A percentile compares a stretch with the other conserved stretches of the same genome.
Evolutionary conservation across 2,797 vertebrate species (phyloP).

Genomic region (Limnodromus scolopaceus): DNA sequence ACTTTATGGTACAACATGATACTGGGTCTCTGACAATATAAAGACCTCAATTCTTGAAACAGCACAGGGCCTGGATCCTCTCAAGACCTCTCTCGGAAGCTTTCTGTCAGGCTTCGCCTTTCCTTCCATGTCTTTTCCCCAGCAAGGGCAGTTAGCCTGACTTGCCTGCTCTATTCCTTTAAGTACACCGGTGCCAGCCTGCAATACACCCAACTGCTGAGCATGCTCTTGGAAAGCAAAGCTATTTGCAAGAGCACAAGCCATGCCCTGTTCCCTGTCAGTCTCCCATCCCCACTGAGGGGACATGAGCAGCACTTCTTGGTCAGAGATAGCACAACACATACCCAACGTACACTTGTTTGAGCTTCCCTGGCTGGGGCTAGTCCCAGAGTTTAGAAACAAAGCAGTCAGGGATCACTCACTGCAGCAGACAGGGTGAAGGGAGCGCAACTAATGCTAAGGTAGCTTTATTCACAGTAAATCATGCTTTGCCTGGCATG

Average conservation of each 20-base stretch:
- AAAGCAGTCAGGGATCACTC: background rate
- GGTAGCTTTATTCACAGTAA: background rate
- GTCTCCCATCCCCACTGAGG: background rate
- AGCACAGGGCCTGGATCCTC: background rate
- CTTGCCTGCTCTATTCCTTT: background rate
- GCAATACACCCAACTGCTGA: background rate
- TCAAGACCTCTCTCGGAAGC: background rate
- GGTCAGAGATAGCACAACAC: background rate
- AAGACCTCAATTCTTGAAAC: background rate
- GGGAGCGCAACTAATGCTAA: background rate
- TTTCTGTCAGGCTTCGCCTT: background rate
- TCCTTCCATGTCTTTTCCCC: rapidly evolving
- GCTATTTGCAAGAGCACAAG: background rate
- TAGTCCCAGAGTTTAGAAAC: background rate
- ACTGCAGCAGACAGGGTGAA: background rate
- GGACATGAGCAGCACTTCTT: background rate
- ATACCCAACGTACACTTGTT: rapidly evolving
- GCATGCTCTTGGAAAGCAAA: background rate
- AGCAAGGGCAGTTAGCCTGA: too few relatives aligned
- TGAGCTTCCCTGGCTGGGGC: background rate
- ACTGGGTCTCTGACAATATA: rapidly evolving
- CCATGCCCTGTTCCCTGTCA: background rate
- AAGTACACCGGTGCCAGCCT: background rate
- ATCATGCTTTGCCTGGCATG: background rate
- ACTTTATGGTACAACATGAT: rapidly evolving